phyloP scores from a whole-genome alignment of 2,888 invertebrate genomes.

The Xanthorhoe designata region DNA sequence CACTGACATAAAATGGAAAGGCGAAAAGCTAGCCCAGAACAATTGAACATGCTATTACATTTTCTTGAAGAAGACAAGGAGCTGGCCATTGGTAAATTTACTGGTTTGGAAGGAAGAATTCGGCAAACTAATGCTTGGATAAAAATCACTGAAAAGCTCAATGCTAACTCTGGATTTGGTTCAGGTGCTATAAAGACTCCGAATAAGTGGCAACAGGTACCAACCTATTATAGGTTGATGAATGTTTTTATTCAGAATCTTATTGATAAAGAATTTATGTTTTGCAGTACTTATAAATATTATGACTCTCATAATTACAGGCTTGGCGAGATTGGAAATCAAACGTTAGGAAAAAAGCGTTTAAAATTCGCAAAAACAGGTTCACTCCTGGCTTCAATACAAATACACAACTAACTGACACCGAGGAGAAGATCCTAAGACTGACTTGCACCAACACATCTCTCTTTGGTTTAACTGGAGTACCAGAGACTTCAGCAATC shows the following conservation, averaged over 20 bases:
- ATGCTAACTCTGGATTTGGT: slow-evolving; percentile 68
- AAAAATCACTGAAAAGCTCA: slow-evolving; percentile 69
- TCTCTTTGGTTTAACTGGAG: slow-evolving; percentile 63
- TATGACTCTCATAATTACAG: slow-evolving; percentile 42
- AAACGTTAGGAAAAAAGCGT: slow-evolving; percentile 71
- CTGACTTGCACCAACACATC: slow-evolving; percentile 67
- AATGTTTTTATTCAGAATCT: background rate
- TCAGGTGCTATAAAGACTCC: slow-evolving; percentile 71
- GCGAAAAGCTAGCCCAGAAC: slow-evolving; percentile 71
- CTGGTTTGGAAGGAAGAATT: slow-evolving; percentile 63
- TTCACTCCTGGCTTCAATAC: slow-evolving; percentile 64
- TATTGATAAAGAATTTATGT: background rate
- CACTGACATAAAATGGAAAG: slow-evolving; percentile 33
- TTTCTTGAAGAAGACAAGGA: slow-evolving; percentile 68
- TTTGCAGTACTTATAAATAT: too few relatives aligned
- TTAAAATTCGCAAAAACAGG: slow-evolving; percentile 66
- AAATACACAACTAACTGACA: slow-evolving; percentile 62
- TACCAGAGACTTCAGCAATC: slow-evolving; percentile 63
- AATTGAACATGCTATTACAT: slow-evolving; percentile 67
- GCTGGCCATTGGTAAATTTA: slow-evolving; percentile 66
- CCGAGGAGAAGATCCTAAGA: slow-evolving; percentile 66
- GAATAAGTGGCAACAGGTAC: slow-evolving; percentile 72
- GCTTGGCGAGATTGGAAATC: slow-evolving; percentile 74
- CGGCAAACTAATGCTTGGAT: slow-evolving; percentile 70
- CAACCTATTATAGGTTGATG: background rate